Percentiles rank a stretch among this genome's conserved stretches.
phyloP scores from a whole-genome alignment of 92 coral and sea anemone species.

The Bergia sp. region DNA sequence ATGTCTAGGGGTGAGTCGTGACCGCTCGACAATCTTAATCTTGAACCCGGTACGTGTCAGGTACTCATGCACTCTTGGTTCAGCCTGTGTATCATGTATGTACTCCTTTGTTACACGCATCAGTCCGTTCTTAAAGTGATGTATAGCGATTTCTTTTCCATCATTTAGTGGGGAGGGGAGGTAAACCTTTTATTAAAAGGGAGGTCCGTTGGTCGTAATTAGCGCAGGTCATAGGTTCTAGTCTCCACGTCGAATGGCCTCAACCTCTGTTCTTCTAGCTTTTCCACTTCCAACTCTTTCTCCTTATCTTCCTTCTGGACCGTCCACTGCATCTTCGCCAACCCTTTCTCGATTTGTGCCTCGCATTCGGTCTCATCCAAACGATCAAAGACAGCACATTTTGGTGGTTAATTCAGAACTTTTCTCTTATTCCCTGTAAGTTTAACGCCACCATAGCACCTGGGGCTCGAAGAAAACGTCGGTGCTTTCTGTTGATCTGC shows the following conservation, averaged over 20 bases:
- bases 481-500: slow-evolving; percentile 20
- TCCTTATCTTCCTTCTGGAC: not conserved
- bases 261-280: not conserved
- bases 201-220: too few species aligned
- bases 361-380: slow-evolving; percentile 17
- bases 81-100: too few species aligned
- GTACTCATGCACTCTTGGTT: too few species aligned
- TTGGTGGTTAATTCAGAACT: slow-evolving; percentile 30
- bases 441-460: slow-evolving; percentile 48
- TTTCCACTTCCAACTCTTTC: not conserved
- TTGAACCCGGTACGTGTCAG: too few species aligned
- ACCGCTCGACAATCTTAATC: too few species aligned
- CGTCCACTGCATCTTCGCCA: slow-evolving; percentile 24
- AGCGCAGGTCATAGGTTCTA: slow-evolving; percentile 1
- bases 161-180: too few species aligned
- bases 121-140: too few species aligned
- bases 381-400: slow-evolving; percentile 31
- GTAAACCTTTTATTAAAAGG: too few species aligned
- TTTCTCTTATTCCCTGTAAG: slow-evolving; percentile 11
- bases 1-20: too few species aligned
- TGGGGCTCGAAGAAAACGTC: slow-evolving; percentile 38
- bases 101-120: too few species aligned
- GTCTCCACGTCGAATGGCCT: not conserved
- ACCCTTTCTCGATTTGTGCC: slow-evolving; percentile 33
- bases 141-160: too few species aligned